A percentile compares a stretch with the other conserved stretches of the same genome.
Conservation (phyloP, 2,888 invertebrate genomes). For the Tachina fera region DNA sequence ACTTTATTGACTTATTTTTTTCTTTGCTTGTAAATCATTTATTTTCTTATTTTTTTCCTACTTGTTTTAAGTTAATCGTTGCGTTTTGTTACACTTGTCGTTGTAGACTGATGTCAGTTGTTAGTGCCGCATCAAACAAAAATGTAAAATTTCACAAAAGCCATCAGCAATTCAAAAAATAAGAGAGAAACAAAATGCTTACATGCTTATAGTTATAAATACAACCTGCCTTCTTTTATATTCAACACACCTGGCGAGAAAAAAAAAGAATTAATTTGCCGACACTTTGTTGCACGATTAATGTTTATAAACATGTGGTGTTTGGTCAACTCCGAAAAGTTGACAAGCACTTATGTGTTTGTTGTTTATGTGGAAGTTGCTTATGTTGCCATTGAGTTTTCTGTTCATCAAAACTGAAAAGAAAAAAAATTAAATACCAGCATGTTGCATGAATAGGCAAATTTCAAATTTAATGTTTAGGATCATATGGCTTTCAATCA, state of each 20-base stretch:
- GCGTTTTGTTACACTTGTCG: constrained; percentile 55
- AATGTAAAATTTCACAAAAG: constrained; percentile 15
- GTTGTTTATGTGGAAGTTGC: no score
- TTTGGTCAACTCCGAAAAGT: no score
- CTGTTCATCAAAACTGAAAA: no score
- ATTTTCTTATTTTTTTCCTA: background rate
- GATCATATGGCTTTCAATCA: no score
- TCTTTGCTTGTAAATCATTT: background rate
- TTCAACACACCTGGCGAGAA: constrained; percentile 6
- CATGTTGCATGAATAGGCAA: no score
- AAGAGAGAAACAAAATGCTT: background rate
- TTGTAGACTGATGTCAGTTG: constrained; percentile 46
- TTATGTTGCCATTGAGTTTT: no score
- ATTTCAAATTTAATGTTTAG: no score
- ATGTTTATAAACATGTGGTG: no score
- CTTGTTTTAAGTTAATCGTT: constrained; percentile 32
- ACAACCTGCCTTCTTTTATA: background rate
- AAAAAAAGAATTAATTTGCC: background rate
- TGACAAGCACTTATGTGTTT: no score
- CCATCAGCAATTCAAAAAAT: background rate
- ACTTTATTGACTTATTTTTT: background rate
- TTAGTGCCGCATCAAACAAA: constrained; percentile 23
- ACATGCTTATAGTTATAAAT: background rate
- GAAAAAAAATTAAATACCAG: no score
- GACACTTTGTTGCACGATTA: no score